A percentile compares a stretch with the other conserved stretches of the same genome.
Conservation (phyloP, 2,797 vertebrate genomes). For the Capromys pilorides region DNA sequence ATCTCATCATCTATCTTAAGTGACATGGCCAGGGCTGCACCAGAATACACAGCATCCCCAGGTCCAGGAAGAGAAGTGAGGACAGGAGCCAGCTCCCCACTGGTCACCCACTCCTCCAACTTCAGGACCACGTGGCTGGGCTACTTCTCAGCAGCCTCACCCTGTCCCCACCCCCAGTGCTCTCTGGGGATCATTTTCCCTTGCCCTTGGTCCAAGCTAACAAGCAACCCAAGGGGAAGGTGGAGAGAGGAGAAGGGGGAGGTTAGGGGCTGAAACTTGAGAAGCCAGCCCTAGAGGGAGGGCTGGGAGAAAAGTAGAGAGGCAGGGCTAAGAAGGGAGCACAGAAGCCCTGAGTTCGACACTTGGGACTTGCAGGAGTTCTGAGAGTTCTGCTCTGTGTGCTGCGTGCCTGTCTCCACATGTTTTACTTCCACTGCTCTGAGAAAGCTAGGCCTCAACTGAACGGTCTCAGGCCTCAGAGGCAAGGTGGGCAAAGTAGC, state of each 20-base stretch:
- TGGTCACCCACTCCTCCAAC: neutral
- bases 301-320: conserved; percentile 30
- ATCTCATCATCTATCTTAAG: neutral
- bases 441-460: neutral
- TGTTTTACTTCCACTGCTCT: neutral
- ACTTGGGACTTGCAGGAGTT: neutral
- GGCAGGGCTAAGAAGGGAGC: neutral
- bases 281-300: conserved; percentile 31
- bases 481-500: conserved; percentile 27
- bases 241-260: neutral
- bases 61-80: conserved; percentile 20
- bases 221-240: neutral
- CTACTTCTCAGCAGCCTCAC: neutral
- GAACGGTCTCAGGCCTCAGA: conserved; percentile 63
- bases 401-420: neutral
- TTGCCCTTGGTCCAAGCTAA: conserved; percentile 26
- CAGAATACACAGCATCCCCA: neutral
- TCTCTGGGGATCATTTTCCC: neutral
- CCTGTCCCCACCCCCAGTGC: neutral
- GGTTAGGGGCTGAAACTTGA: conserved; percentile 67
- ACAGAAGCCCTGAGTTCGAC: neutral
- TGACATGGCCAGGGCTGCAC: neutral
- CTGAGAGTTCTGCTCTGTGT: neutral
- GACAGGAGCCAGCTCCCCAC: neutral
- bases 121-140: conserved; percentile 14